Conservation (phyloP, 2,888 invertebrate genomes). For the Empis livida region DNA sequence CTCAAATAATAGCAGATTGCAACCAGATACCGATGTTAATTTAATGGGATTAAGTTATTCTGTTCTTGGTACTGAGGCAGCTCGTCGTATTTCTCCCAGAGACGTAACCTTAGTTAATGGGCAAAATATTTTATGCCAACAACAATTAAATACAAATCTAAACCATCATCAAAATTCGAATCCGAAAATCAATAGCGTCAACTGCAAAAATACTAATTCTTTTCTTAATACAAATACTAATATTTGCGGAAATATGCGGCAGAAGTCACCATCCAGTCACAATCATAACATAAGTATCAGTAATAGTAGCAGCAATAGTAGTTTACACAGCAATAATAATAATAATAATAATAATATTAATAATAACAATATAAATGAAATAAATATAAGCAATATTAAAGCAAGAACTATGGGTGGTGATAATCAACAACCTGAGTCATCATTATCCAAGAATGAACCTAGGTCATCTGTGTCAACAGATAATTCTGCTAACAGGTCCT, state of each 20-base stretch:
- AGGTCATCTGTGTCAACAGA: too few species aligned
- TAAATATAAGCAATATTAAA: slow-evolving; percentile 9
- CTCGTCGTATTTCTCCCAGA: slow-evolving; percentile 11
- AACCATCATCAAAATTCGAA: neutral
- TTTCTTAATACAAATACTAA: neutral
- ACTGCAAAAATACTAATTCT: slow-evolving; percentile 1
- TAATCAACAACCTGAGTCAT: neutral
- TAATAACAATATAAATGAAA: slow-evolving; percentile 8
- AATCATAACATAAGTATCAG: slow-evolving; percentile 12
- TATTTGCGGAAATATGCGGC: neutral
- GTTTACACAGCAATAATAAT: slow-evolving; percentile 8
- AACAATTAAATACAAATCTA: neutral
- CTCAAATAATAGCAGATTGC: too few species aligned
- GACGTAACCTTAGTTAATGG: slow-evolving; percentile 4
- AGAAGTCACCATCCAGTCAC: slow-evolving; percentile 5
- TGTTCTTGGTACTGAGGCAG: slow-evolving; percentile 25
- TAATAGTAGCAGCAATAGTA: slow-evolving; percentile 10
- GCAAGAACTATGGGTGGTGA: slow-evolving; percentile 21
- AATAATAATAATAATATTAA: slow-evolving; percentile 8
- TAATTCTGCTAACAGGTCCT: neutral
- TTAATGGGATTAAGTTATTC: slow-evolving; percentile 30
- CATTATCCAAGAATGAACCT: neutral
- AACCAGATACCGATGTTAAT: slow-evolving; percentile 20
- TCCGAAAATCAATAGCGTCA: neutral
- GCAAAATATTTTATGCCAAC: neutral